These are phyloP conservation scores for Fulmarus glacialis DNA, from an alignment of 2,113 vertebrate genomes.

Conservation along the genomic window DNA sequence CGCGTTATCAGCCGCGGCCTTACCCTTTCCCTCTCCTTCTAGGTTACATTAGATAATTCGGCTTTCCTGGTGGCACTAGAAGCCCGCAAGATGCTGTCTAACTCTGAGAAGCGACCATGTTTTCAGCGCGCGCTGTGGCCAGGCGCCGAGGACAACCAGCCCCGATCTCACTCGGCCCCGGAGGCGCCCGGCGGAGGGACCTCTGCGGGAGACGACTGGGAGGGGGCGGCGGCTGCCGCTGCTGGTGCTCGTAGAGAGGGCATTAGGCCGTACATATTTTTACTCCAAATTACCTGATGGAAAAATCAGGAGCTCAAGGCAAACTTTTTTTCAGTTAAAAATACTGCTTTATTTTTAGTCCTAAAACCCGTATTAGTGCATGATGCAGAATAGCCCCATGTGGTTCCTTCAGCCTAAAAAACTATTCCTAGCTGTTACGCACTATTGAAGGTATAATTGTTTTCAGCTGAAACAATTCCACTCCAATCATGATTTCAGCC, in stretches of 20 bases:
- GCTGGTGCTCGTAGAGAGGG: background rate
- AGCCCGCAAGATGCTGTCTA: no score
- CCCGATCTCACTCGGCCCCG: rapidly evolving
- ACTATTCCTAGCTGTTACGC: background rate
- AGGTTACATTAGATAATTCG: rapidly evolving
- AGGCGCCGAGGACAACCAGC: no score
- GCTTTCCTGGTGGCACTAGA: background rate
- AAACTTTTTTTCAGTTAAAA: background rate
- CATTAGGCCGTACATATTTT: background rate
- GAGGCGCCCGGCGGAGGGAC: background rate
- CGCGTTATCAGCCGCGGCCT: rapidly evolving
- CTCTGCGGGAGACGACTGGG: background rate
- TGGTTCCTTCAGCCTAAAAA: background rate
- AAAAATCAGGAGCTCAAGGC: background rate
- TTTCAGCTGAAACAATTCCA: background rate
- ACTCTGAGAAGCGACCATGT: background rate
- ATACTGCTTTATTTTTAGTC: conserved; percentile 32
- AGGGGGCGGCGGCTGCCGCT: background rate
- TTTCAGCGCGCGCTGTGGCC: rapidly evolving
- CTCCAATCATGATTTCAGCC: background rate
- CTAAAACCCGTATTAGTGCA: background rate
- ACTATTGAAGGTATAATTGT: background rate
- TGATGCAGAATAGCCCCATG: background rate
- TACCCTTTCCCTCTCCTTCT: no score
- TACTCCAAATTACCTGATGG: background rate